phyloP scores from a whole-genome alignment of 2,797 vertebrate genomes.

The Chaetophractus vellerosus region DNA sequence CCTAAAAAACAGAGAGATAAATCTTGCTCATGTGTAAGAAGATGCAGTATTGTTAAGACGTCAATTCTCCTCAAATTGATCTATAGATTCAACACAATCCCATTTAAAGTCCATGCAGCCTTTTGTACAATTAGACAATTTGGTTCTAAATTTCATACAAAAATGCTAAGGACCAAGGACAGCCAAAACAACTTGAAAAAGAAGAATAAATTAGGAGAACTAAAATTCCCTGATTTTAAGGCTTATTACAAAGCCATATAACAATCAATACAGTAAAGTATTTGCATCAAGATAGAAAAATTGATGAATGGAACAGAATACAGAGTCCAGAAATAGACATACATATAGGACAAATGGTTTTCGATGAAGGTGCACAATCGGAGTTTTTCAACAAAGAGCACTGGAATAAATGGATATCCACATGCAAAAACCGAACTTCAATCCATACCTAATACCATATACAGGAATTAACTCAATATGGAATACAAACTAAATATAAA shows the following conservation, averaged over 20 bases:
- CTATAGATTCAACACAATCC: too few relatives aligned
- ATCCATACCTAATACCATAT: not conserved
- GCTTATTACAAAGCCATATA: too few relatives aligned
- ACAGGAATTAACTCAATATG: constrained; percentile 3
- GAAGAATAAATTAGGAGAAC: not conserved
- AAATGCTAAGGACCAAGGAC: constrained; percentile 26
- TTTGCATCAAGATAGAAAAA: not conserved
- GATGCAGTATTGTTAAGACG: too few relatives aligned
- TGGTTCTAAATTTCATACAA: constrained; percentile 35
- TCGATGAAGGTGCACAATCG: not conserved
- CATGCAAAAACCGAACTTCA: not conserved
- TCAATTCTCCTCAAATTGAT: too few relatives aligned
- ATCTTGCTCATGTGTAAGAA: too few relatives aligned
- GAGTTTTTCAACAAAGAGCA: not conserved
- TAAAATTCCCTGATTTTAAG: too few relatives aligned
- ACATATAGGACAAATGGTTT: not conserved
- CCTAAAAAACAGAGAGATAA: too few relatives aligned
- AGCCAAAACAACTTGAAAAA: not conserved
- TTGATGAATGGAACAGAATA: not conserved
- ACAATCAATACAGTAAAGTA: too few relatives aligned
- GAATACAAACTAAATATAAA: constrained; percentile 9
- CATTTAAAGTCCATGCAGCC: not conserved
- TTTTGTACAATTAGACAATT: not conserved
- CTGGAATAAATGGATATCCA: not conserved
- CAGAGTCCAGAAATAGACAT: not conserved